Evolutionary conservation across 2,888 invertebrate genomes (phyloP), one percentile per base, ranked within the genome.

Genomic region (Dastarcus helophoroides): DNA sequence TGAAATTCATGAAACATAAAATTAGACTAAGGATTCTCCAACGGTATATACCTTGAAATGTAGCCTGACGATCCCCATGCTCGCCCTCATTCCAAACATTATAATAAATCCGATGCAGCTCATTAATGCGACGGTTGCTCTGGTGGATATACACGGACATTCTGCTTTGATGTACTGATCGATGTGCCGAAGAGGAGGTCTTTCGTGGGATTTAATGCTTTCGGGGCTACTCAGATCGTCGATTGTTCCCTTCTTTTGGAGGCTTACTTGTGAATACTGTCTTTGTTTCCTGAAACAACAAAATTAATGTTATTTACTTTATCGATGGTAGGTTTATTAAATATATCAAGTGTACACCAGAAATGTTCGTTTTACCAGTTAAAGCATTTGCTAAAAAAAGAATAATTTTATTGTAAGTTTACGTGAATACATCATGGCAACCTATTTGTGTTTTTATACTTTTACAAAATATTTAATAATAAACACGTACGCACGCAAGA

Each of bases 51-150:
- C 77, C 46, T 67, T 64, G 43, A 69, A 69, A 42, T 77, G 76
- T 58, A 80, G 70, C 61, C 94, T 91, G 26, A 97, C 95, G 64
- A 97, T 91, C 31, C 95, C 91, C 85, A 98, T 89, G 65, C 97
- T 98, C 63, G 94, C 95, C 34, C 98, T 76, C 79, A 98, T 98
- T 10, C 98, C 98, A 55, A 93, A 91, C 62, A 89, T 89, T 55
- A 91, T 90, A 61, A 91, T 76, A 63, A 91, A 91, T 32, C 91
- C 89, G 53, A 86, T 58, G 56, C 88, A 88, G 10, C 88, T 85
- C 54, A 90, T 71, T 38, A 85, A 62, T 31, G 89, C 86, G 39
- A 89, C 80, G 8, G 90, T 90, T 62, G 81, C 89, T 42, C 91
- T 76, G 53, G 89, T 86, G 43, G 73, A 75, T 48, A 91, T 64